Evolutionary conservation across 2,797 vertebrate genomes (phyloP), one percentile per base, ranked within the genome.

Genomic region (Acropternis orthonyx): DNA sequence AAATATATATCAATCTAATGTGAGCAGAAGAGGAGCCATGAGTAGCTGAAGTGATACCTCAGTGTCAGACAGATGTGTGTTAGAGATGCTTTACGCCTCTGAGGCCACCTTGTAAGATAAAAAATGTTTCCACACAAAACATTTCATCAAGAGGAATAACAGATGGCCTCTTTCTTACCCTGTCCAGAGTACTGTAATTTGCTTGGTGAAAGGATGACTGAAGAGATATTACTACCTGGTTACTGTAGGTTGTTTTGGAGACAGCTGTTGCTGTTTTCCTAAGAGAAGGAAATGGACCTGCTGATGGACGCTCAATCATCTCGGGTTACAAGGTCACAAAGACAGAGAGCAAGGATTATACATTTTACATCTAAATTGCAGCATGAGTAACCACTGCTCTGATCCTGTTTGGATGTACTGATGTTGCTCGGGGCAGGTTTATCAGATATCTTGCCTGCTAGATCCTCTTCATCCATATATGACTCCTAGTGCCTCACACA

Each of bases 141-240:
- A 81, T 88, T 96, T 94, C 36, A 91, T 91, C 89, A 88, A 48
- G 66, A 88, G 62, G 43, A 59, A 36, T 88, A 95, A 92, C 93
- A 94, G 84, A 94, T 88, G 78, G 51, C 32, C 6, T 76, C 37
- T 86, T 92, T 88, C 85, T 61, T 92, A 61, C 54, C 27, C 54
- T 95, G 85, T 81, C 88, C 82, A 81, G 79, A 89, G 72, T 81
- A 78, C 46, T 66, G 79, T 55, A 86, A 93, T 94, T 88, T 95
- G 15, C 83, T 81, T 67, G 79, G 82, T 78, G 85, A 88, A 97
- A 69, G 79, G 54, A 75, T 81, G 73, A 86, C 89, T 95, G 83
- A 86, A 93, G 85, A 74, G 51, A 13, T 58, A 93, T 92, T 85
- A 66, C 69, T 91, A 36, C 69, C 79, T 83, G 54, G 32, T 41